Evolutionary conservation across 1,140 invertebrate genomes (phyloP).

Genomic region (Meteorus sp.): DNA sequence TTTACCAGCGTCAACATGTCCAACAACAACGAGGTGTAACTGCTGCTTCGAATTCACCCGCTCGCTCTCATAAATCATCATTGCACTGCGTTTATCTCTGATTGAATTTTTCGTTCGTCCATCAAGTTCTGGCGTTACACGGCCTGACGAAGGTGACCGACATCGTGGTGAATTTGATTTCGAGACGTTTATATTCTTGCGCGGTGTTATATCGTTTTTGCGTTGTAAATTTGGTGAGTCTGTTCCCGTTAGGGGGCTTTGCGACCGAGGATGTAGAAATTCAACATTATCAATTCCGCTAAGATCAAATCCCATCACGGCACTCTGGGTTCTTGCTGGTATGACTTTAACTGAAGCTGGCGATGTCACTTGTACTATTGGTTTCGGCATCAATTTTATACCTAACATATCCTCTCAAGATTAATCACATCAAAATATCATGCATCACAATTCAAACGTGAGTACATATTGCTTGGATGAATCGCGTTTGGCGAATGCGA

Average conservation of each 20-base stretch:
- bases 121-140: conserved; percentile 55
- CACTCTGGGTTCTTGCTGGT: conserved; percentile 37
- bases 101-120: conserved; percentile 47
- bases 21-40: conserved; percentile 93
- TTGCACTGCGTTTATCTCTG: conserved; percentile 63
- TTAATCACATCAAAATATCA: too few relatives aligned
- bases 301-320: conserved; percentile 47
- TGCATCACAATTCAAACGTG: too few relatives aligned
- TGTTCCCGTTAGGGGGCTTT: conserved; percentile 43
- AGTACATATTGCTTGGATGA: too few relatives aligned
- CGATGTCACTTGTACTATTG: conserved; percentile 39
- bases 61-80: conserved; percentile 71
- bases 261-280: conserved; percentile 41
- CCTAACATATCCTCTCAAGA: conserved; percentile 32
- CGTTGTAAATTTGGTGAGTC: conserved; percentile 42
- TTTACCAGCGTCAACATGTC: conserved; percentile 99
- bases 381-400: conserved; percentile 41
- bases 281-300: conserved; percentile 40
- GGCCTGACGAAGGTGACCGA: conserved; percentile 66
- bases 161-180: conserved; percentile 57
- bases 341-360: conserved; percentile 46
- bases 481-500: too few relatives aligned
- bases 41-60: conserved; percentile 78
- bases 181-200: conserved; percentile 36
- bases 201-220: conserved; percentile 33